Conservation (phyloP, 2,113 vertebrate genomes). For the Etheostoma cragini region DNA sequence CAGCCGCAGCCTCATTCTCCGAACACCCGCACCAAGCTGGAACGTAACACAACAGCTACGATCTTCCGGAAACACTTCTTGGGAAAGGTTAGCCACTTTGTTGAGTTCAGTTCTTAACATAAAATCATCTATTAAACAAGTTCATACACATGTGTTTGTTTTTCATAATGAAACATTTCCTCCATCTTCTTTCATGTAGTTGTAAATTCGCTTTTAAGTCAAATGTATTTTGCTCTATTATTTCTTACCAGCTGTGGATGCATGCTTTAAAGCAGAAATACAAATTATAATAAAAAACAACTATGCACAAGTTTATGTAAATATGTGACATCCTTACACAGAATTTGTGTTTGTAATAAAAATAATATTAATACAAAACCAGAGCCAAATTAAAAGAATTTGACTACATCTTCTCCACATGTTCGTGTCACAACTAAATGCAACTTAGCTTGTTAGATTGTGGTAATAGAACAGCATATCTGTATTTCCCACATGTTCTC, state of each 20-base stretch:
- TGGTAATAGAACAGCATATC: background rate
- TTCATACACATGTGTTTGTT: background rate
- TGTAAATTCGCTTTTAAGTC: background rate
- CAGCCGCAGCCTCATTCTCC: constrained; percentile 81
- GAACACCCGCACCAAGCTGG: constrained; percentile 86
- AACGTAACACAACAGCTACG: constrained; percentile 91
- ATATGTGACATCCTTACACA: too few relatives aligned
- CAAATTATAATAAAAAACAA: too few relatives aligned
- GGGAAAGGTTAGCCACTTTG: constrained; percentile 88
- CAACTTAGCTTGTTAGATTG: background rate
- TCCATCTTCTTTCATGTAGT: background rate
- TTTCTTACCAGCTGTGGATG: too few relatives aligned
- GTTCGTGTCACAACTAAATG: background rate
- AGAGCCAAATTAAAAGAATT: background rate
- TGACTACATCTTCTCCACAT: background rate
- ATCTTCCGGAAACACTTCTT: constrained; percentile 95
- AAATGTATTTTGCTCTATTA: too few relatives aligned
- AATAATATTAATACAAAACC: too few relatives aligned
- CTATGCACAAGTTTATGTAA: too few relatives aligned
- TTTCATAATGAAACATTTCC: background rate
- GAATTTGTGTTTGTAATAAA: too few relatives aligned
- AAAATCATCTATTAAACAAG: background rate
- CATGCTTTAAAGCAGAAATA: too few relatives aligned
- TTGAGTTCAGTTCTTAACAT: background rate
- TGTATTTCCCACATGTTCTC: background rate